Percentiles rank a stretch among this genome's conserved stretches.
Evolutionary conservation across 2,888 invertebrate species (phyloP).

Genomic region (Sympetrum striolatum): DNA sequence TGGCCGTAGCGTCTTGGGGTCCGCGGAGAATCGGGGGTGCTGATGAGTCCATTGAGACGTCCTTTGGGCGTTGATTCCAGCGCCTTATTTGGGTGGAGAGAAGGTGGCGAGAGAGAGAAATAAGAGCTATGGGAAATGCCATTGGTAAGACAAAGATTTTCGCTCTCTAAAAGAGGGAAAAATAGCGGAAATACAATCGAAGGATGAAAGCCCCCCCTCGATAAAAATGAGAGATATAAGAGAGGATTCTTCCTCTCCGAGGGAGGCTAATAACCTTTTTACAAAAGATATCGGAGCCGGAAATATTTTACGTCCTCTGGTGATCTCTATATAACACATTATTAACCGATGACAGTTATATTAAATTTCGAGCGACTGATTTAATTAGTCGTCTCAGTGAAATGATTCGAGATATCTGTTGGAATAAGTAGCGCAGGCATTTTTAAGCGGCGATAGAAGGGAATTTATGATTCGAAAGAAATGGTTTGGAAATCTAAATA

Average conservation of each 20-base stretch:
- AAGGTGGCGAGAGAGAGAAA: background rate
- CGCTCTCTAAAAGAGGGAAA: background rate
- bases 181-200: background rate
- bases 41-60: slow-evolving; percentile 23
- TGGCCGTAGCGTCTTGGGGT: background rate
- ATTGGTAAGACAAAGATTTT: background rate
- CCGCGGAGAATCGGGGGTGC: background rate
- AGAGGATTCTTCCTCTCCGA: background rate
- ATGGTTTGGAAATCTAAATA: too few species aligned
- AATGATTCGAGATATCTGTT: too few species aligned
- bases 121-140: background rate
- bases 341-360: too few species aligned
- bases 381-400: too few species aligned
- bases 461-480: too few species aligned
- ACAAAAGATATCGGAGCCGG: too few species aligned
- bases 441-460: too few species aligned
- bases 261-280: too few species aligned
- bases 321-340: too few species aligned
- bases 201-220: background rate
- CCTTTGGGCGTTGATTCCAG: slow-evolving; percentile 10
- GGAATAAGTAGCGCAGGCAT: too few species aligned
- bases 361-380: too few species aligned
- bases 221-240: background rate
- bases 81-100: background rate
- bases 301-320: too few species aligned